These are phyloP conservation scores for Phrynocephalus vlangalii DNA, from an alignment of 2,797 vertebrate genomes.

Conservation along the genomic window DNA sequence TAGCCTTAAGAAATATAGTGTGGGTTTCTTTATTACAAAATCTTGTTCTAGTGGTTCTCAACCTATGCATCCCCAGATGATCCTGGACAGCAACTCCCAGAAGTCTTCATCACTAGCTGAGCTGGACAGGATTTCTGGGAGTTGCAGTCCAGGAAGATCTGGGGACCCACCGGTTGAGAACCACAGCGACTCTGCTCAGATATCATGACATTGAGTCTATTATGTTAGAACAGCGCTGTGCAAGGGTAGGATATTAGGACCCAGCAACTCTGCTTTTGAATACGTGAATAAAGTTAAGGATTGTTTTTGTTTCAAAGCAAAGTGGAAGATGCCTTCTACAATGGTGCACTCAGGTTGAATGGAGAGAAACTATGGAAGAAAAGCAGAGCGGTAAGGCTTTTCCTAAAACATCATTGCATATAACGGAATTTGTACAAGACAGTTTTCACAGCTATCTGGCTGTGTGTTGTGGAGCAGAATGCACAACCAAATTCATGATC, in stretches of 20 bases:
- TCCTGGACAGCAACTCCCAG: no score
- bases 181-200: not conserved
- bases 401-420: not conserved
- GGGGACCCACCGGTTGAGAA: no score
- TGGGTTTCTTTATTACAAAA: not conserved
- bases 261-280: constrained; percentile 17
- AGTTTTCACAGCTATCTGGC: no score
- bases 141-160: no score
- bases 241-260: not conserved
- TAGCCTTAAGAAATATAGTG: constrained; percentile 24
- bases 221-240: not conserved
- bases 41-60: not conserved
- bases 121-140: no score
- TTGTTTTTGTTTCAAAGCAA: constrained; percentile 81
- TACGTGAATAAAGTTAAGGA: constrained; percentile 57
- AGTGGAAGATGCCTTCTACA: constrained; percentile 95
- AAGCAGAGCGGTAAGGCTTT: constrained; percentile 89
- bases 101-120: no score
- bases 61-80: no score
- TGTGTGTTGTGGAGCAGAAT: no score
- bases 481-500: no score
- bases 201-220: not conserved
- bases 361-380: constrained; percentile 95
- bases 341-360: constrained; percentile 89
- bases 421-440: no score